phyloP scores from a whole-genome alignment of 2,113 vertebrate species.

The Psammodynastes pulverulentus region DNA sequence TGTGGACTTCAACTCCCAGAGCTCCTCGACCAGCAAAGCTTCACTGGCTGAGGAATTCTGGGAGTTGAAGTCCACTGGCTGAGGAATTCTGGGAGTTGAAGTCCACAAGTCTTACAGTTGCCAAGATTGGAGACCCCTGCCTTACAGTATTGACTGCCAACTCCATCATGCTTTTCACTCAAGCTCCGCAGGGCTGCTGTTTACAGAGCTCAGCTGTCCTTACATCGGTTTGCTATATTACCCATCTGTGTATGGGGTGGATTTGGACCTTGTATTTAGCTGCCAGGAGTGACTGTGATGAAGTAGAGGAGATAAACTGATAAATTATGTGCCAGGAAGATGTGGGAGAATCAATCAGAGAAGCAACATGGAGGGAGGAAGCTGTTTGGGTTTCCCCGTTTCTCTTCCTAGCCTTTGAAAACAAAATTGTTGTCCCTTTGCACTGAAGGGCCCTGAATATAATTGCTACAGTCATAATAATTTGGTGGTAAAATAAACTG shows the following conservation, averaged over 20 bases:
- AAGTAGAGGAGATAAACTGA: conserved; percentile 88
- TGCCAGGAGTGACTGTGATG: conserved; percentile 88
- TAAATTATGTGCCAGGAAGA: conserved; percentile 85
- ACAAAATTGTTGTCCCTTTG: conserved; percentile 65
- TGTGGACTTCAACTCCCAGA: no score
- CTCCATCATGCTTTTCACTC: conserved; percentile 62
- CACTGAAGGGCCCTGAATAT: conserved; percentile 60
- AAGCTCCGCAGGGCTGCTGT: conserved; percentile 73
- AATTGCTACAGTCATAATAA: conserved; percentile 68
- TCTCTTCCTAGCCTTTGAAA: conserved; percentile 61
- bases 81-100: no score
- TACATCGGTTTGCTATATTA: conserved; percentile 75
- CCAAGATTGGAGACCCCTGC: no score
- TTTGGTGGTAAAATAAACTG: conserved; percentile 60
- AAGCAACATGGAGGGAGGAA: conserved; percentile 73
- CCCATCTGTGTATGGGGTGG: conserved; percentile 77
- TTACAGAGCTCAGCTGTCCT: conserved; percentile 63
- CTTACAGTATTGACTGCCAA: conserved; percentile 63
- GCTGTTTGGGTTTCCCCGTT: conserved; percentile 61
- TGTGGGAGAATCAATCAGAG: conserved; percentile 83
- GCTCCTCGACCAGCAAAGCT: no score
- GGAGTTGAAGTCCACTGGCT: no score
- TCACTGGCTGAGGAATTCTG: no score
- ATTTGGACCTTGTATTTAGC: conserved; percentile 86
- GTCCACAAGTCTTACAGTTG: not conserved